Percentiles rank a stretch among this genome's conserved stretches.
phyloP scores from a whole-genome alignment of 2,888 invertebrate species.

The Phengaris alcon region DNA sequence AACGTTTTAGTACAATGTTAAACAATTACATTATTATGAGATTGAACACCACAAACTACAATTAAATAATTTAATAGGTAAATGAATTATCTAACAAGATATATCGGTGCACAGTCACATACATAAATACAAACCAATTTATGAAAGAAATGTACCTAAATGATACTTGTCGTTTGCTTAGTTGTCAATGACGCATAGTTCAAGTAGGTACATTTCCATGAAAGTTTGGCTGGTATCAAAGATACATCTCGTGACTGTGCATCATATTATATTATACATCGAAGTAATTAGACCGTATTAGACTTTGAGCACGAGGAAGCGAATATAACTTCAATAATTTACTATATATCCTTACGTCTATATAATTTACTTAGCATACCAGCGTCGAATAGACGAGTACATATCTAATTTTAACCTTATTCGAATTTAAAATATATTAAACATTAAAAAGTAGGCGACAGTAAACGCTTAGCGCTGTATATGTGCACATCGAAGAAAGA shows the following conservation, averaged over 20 bases:
- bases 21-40: constrained; percentile 54
- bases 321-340: constrained; percentile 52
- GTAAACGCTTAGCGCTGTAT: constrained; percentile 35
- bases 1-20: constrained; percentile 30
- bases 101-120: constrained; percentile 35
- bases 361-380: constrained; percentile 59
- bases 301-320: constrained; percentile 77
- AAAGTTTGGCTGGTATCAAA: neutral
- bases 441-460: constrained; percentile 59
- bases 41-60: constrained; percentile 63
- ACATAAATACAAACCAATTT: neutral
- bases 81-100: constrained; percentile 32
- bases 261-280: constrained; percentile 5
- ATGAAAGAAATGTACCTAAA: neutral
- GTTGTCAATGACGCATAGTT: neutral
- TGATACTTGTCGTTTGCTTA: neutral
- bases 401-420: constrained; percentile 64
- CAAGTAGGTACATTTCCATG: neutral
- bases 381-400: constrained; percentile 74
- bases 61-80: constrained; percentile 41
- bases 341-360: constrained; percentile 46
- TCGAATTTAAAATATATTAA: constrained; percentile 62
- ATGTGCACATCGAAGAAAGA: constrained; percentile 1
- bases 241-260: neutral
- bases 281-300: constrained; percentile 59